These are phyloP conservation scores for Phrynocephalus guinanensis DNA, from an alignment of 2,797 vertebrate species.

Conservation along the genomic window DNA sequence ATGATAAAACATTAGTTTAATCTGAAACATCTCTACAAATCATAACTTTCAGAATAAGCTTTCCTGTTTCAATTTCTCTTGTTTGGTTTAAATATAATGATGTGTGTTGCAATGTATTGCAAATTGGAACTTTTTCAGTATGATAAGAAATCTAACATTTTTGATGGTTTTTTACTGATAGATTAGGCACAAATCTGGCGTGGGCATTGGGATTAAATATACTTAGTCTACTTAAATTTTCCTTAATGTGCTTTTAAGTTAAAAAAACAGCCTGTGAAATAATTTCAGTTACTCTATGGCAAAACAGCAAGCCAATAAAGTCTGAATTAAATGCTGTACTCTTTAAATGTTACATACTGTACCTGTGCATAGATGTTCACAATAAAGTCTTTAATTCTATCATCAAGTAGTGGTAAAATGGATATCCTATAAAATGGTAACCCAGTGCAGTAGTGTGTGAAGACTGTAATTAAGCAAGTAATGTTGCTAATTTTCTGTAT, in stretches of 20 bases:
- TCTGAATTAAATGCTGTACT: not conserved
- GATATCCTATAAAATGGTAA: accelerated
- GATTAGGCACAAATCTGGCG: not conserved
- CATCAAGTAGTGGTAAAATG: not conserved
- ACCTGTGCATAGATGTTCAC: too few species aligned
- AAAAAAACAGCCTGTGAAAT: not conserved
- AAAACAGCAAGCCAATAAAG: not conserved
- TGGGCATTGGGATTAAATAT: not conserved
- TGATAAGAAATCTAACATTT: not conserved
- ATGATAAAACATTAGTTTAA: not conserved
- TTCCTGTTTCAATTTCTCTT: not conserved
- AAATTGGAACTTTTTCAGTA: not conserved
- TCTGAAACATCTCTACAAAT: not conserved
- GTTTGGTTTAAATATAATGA: conserved; percentile 9
- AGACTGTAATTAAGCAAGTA: not conserved
- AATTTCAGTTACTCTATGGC: not conserved
- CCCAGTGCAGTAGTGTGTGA: not conserved
- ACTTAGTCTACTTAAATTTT: not conserved
- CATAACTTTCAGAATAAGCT: not conserved
- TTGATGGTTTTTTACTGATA: not conserved
- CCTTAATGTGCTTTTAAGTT: not conserved
- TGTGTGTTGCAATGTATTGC: not conserved
- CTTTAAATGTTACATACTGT: not conserved
- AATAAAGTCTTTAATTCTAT: not conserved
- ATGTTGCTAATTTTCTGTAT: not conserved